Evolutionary conservation across 1,140 invertebrate genomes (phyloP), one percentile per base, ranked within the genome.

Genomic region (Bacillus rossius): DNA sequence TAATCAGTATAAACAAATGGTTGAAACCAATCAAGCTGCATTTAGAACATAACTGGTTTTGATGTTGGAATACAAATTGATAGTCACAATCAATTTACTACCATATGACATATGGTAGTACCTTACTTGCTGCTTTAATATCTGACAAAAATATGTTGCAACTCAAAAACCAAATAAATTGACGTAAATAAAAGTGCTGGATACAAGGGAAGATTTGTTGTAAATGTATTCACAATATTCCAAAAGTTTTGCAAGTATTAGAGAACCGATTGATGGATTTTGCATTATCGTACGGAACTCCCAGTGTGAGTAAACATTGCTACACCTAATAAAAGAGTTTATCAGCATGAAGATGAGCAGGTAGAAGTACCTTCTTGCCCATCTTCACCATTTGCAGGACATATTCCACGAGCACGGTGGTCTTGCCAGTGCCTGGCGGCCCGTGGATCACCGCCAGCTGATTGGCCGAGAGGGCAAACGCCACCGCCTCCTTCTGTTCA

Each of bases 351-450:
- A n/a, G n/a, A n/a, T n/a, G n/a, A n/a, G n/a, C n/a, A n/a, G n/a
- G n/a, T n/a, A n/a, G n/a, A n/a, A n/a, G n/a, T n/a, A n/a, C 80
- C 71, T 82, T 83, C 50, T 75, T 68, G 13, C 77, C 77, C 29
- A 75, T 65, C 57, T 70, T 71, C 19, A 70, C 57, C 69, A 76
- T 26, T 62, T 85, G 83, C 42, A 74, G 62, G 25, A 85, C 83
- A 45, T 82, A 71, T 71, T 86, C 84, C 23, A 84, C 74, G 8
- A 86, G 68, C 48, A 82, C 84, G 13, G 82, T 84, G 2, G 84
- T 85, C 69, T 86, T 86, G 16, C 84, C 84, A 13, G 84, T 86
- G 34, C 84, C 71, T 17, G 70, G 69, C 29, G 71, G 71, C 19
- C 70, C 71, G 60, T 73, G 69, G 57, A 84, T 66, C 4, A 72